Conservation (phyloP, 2,113 vertebrate genomes). For the Myxocyprinus asiaticus region DNA sequence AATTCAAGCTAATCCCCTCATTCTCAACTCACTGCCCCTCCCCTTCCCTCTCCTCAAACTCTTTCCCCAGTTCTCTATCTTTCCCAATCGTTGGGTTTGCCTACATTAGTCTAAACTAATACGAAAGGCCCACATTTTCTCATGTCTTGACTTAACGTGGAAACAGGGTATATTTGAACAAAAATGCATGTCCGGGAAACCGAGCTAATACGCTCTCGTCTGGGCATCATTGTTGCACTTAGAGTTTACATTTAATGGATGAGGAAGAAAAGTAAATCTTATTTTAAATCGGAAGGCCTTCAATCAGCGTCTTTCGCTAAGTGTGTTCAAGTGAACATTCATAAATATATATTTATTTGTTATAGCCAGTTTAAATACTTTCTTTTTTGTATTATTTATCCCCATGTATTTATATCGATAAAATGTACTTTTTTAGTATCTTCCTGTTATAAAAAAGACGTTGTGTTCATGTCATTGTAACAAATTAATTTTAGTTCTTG, state of each 20-base stretch:
- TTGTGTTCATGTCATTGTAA: conserved; percentile 97
- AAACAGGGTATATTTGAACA: conserved; percentile 99
- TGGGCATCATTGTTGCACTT: conserved; percentile 98
- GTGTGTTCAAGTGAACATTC: conserved; percentile 98
- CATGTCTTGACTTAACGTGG: conserved; percentile 91
- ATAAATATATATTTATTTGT: conserved; percentile 99
- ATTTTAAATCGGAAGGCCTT: conserved; percentile 84
- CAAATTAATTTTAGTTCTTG: conserved; percentile 91
- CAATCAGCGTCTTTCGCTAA: conserved; percentile 85
- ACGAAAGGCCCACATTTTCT: conserved; percentile 73
- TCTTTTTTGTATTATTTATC: conserved; percentile 98
- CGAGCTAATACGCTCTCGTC: conserved; percentile 76
- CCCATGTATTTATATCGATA: conserved; percentile 96
- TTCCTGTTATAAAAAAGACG: conserved; percentile 85
- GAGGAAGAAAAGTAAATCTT: conserved; percentile 82
- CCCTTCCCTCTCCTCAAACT: not conserved
- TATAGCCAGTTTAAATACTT: conserved; percentile 95
- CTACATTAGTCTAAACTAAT: conserved; percentile 70
- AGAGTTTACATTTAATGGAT: conserved; percentile 98
- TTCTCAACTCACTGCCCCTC: not conserved
- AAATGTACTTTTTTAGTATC: conserved; percentile 94
- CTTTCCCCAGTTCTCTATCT: conserved; percentile 49
- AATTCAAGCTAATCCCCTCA: conserved; percentile 34
- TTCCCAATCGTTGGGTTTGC: conserved; percentile 60
- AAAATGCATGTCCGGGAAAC: conserved; percentile 85